These are phyloP conservation scores for Hoplodrina blanda DNA, from an alignment of 2,888 invertebrate genomes.

Conservation along the genomic window DNA sequence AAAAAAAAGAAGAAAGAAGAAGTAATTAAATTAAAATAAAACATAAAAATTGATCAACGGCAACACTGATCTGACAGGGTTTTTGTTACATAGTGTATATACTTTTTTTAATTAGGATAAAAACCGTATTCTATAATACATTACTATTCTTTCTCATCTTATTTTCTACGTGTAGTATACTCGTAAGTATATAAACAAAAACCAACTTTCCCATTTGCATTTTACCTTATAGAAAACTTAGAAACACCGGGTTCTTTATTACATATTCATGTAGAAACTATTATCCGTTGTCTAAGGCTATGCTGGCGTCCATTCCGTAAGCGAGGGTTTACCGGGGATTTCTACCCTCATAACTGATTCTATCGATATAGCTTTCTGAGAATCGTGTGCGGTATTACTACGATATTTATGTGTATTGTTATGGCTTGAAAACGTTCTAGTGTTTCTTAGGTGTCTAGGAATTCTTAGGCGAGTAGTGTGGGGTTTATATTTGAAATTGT, in stretches of 20 bases:
- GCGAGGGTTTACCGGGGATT: constrained; percentile 76
- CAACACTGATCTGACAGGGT: too few relatives aligned
- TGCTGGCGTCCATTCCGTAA: constrained; percentile 66
- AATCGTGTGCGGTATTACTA: constrained; percentile 57
- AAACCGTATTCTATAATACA: too few relatives aligned
- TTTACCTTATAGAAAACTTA: constrained; percentile 20
- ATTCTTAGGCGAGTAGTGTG: neutral
- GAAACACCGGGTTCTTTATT: constrained; percentile 48
- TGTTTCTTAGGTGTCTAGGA: constrained; percentile 37
- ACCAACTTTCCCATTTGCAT: constrained; percentile 8
- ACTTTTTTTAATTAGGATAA: too few relatives aligned
- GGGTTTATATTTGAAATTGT: constrained; percentile 6
- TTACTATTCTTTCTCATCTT: constrained; percentile 4
- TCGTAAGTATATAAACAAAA: constrained; percentile 29
- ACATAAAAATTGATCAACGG: too few relatives aligned
- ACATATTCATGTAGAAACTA: constrained; percentile 64
- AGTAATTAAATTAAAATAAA: too few relatives aligned
- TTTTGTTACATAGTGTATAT: too few relatives aligned
- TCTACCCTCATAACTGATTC: constrained; percentile 70
- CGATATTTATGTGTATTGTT: constrained; percentile 58
- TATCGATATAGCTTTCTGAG: constrained; percentile 67
- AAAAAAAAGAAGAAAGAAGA: too few relatives aligned
- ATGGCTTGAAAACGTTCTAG: constrained; percentile 36
- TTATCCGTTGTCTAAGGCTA: constrained; percentile 64
- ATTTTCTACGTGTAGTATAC: neutral